phyloP scores from a whole-genome alignment of 2,888 invertebrate species.

The Amphipoea oculea region DNA sequence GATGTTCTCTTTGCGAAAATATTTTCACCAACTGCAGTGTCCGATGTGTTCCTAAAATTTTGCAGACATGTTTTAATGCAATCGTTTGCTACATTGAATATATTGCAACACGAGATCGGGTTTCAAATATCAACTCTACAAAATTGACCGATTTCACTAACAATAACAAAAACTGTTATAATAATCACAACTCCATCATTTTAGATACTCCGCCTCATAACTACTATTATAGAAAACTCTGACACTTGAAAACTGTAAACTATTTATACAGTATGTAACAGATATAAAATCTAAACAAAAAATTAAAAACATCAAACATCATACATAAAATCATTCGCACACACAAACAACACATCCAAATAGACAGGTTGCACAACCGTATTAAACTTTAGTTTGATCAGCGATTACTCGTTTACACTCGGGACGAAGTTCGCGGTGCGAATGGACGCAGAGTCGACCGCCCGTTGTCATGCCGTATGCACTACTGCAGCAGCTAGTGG shows the following conservation, averaged over 20 bases:
- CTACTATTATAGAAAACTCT: slow-evolving; percentile 21
- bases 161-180: slow-evolving; percentile 27
- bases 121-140: slow-evolving; percentile 11
- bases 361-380: slow-evolving; percentile 65
- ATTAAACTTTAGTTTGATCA: slow-evolving; percentile 52
- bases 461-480: slow-evolving; percentile 78
- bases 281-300: slow-evolving; percentile 41
- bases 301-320: slow-evolving; percentile 42
- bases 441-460: slow-evolving; percentile 74
- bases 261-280: slow-evolving; percentile 19
- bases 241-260: slow-evolving; percentile 42
- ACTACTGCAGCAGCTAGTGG: slow-evolving; percentile 79
- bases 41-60: slow-evolving; percentile 28
- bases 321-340: slow-evolving; percentile 63
- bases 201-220: slow-evolving; percentile 5
- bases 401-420: slow-evolving; percentile 54
- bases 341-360: slow-evolving; percentile 60
- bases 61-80: slow-evolving; percentile 32
- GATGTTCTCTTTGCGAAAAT: slow-evolving; percentile 18
- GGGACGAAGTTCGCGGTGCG: slow-evolving; percentile 59
- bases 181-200: slow-evolving; percentile 3
- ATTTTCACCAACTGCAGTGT: slow-evolving; percentile 24
- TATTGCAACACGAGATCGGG: slow-evolving; percentile 23
- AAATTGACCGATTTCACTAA: slow-evolving; percentile 14
- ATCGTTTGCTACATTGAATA: slow-evolving; percentile 37